A percentile compares a stretch with the other conserved stretches of the same genome.
phyloP scores from a whole-genome alignment of 2,888 invertebrate genomes.

The Ectropis crepuscularia region DNA sequence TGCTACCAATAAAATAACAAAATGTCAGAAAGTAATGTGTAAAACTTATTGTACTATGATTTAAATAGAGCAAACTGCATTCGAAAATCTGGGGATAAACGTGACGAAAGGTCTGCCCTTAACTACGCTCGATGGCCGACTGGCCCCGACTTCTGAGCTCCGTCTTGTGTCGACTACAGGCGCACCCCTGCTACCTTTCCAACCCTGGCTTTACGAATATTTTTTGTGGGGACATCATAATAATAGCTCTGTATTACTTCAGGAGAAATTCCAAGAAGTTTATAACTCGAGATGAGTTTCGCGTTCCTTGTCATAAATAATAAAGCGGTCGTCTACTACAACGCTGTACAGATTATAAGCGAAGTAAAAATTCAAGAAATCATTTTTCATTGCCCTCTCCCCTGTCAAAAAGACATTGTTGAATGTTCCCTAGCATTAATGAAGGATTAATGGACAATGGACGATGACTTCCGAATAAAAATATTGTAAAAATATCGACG shows the following conservation, averaged over 20 bases:
- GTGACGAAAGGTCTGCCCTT: constrained; percentile 4
- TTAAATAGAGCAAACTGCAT: background rate
- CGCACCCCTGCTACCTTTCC: constrained; percentile 54
- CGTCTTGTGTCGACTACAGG: constrained; percentile 26
- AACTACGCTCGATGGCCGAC: constrained; percentile 8
- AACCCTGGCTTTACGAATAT: constrained; percentile 74
- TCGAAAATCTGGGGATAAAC: background rate
- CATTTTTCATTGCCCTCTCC: constrained; percentile 74
- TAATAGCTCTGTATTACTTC: constrained; percentile 85
- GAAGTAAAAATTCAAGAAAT: constrained; percentile 79
- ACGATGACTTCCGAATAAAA: constrained; percentile 41
- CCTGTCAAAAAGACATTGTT: constrained; percentile 67
- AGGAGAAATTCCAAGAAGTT: constrained; percentile 85
- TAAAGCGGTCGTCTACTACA: constrained; percentile 84
- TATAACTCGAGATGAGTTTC: constrained; percentile 85
- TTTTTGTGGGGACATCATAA: constrained; percentile 85
- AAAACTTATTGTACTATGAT: too few species aligned
- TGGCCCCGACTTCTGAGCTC: constrained; percentile 7
- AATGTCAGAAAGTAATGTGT: too few species aligned
- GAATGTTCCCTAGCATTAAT: constrained; percentile 71
- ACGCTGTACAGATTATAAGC: constrained; percentile 82
- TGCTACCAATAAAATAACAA: too few species aligned
- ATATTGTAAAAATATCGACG: constrained; percentile 32
- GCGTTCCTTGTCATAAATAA: constrained; percentile 85
- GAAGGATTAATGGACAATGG: constrained; percentile 64